phyloP scores from a whole-genome alignment of 2,113 vertebrate species.

The Eudorcas thomsonii region DNA sequence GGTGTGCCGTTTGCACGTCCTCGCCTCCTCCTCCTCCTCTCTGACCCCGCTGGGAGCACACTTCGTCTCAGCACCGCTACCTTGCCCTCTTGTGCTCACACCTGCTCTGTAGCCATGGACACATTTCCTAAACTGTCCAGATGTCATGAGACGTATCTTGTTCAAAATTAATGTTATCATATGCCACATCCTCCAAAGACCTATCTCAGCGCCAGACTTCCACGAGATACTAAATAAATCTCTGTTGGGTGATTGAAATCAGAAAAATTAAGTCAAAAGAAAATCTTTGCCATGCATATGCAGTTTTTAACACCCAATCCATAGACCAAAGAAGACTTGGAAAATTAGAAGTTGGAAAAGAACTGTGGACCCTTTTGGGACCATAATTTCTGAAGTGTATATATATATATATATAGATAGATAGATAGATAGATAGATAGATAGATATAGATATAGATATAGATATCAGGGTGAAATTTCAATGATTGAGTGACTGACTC shows the following conservation, averaged over 20 bases:
- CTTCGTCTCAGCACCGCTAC: neutral
- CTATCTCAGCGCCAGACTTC: neutral
- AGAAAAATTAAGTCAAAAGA: constrained; percentile 18
- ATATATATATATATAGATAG: neutral
- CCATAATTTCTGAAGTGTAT: neutral
- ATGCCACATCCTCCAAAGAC: neutral
- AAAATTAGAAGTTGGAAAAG: neutral
- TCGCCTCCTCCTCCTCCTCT: too few relatives aligned
- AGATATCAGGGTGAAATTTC: neutral
- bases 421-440: too few relatives aligned
- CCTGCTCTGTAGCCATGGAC: neutral
- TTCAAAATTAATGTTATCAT: neutral
- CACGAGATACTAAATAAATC: neutral
- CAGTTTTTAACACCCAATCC: neutral
- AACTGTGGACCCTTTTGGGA: neutral
- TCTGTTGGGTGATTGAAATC: neutral
- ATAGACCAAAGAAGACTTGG: neutral
- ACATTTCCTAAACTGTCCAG: neutral
- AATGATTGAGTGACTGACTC: neutral
- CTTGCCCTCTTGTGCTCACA: neutral
- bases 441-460: too few relatives aligned
- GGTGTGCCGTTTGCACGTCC: neutral
- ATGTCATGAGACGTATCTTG: neutral
- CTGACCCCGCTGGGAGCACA: neutral
- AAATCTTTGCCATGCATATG: neutral